Evolutionary conservation across 2,888 invertebrate genomes (phyloP), one percentile per base, ranked within the genome.

Genomic region (Tenodera sinensis): DNA sequence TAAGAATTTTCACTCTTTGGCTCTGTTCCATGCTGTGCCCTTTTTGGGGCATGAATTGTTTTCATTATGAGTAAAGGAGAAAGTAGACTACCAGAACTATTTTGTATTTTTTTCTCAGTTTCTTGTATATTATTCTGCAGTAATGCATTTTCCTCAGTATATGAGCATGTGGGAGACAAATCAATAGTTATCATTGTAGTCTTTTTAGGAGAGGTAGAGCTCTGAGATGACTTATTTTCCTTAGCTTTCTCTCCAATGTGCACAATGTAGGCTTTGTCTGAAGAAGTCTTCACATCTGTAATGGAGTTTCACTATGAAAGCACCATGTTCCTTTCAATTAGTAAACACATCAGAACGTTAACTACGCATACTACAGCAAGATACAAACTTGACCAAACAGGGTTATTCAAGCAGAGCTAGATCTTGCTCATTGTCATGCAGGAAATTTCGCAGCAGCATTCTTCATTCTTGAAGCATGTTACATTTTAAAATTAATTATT

Each of bases 101-200:
- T 71, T 84, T 27, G 85, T 34, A 34, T 81, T 71, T 8, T 20
- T 81, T n/a, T 34, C 81, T 20, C 14, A 30, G 54, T 28, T 34
- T 6, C 82, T 82, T 30, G 71, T 89, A 20, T 47, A 82, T 25
- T 28, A 85, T 15, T 82, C 8, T 20, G 34, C 15, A 42, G 28
- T 28, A 30, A 83, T 25, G 28, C 8, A 30, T 20, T 28, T 84
- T 84, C 28, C 27, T 87, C 54, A 71, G 54, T 20, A 54, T 42
- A 27, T 84, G 87, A 83, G 2, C 89, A 91, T 28, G 93, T 92
- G 25, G 93, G 93, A 20, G 93, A 92, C 86, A 94, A 92, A 91
- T 94, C 94, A 83, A 94, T 94, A 25, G 93, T 93, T 90, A 94
- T 94, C 92, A 93, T 94, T 25, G 94, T 94, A 14, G 93, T 89